Evolutionary conservation across 2,888 invertebrate genomes (phyloP).

Genomic region (Trypoxylon attenuatum): DNA sequence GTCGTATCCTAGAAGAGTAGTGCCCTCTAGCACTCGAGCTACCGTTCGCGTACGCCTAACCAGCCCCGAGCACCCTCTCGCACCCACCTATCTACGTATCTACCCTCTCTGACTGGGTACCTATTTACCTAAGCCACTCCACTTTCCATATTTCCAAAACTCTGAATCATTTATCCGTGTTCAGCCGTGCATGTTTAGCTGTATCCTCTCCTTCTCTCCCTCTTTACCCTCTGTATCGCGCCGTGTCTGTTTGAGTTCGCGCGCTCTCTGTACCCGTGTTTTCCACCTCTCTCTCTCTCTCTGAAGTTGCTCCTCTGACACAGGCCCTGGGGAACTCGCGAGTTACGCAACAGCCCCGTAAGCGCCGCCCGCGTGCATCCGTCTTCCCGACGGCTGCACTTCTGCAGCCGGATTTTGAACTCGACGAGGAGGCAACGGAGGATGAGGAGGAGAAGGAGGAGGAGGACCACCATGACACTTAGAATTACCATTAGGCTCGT

Average conservation of each 20-base stretch:
- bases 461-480: constrained; percentile 11
- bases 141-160: constrained; percentile 70
- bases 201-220: constrained; percentile 26
- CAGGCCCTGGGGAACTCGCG: constrained; percentile 44
- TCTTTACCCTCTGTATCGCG: no score
- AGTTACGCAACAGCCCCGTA: constrained; percentile 57
- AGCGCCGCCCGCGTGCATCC: constrained; percentile 44
- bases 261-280: no score
- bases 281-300: no score
- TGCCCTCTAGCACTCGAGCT: not conserved
- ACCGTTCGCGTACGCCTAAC: constrained; percentile 14
- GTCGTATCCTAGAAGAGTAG: constrained; percentile 43
- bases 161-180: constrained; percentile 69
- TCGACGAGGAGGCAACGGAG: not conserved
- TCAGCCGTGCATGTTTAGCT: constrained; percentile 64
- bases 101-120: constrained; percentile 3
- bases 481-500: constrained; percentile 50
- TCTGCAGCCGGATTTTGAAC: constrained; percentile 47
- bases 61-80: constrained; percentile 6
- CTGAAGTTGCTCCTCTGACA: no score
- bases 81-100: constrained; percentile 14
- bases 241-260: no score
- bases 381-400: constrained; percentile 42
- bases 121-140: constrained; percentile 55
- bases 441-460: not conserved